Percentiles rank a stretch among this genome's conserved stretches.
These are phyloP conservation scores for Neomorphus geoffroyi DNA, from an alignment of 2,797 vertebrate genomes.

Conservation along the genomic window DNA sequence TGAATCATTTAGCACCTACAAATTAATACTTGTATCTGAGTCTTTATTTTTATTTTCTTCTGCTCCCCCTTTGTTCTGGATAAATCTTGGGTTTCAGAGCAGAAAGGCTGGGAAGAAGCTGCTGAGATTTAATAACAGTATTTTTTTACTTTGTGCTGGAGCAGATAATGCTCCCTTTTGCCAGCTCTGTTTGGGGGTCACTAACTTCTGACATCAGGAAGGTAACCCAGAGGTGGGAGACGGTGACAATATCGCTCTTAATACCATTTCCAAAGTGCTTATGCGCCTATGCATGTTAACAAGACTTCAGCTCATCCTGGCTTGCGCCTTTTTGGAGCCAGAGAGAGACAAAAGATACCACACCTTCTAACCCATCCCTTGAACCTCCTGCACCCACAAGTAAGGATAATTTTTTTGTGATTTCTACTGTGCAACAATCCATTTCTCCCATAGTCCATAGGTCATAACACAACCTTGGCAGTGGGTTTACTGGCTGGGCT, in stretches of 20 bases:
- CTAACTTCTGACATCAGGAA: neutral
- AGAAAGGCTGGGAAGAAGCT: neutral
- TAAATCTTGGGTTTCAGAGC: neutral
- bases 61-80: neutral
- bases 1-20: conserved; percentile 36
- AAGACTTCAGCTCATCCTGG: neutral
- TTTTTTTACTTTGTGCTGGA: neutral
- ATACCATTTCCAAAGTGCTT: neutral
- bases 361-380: too few relatives aligned
- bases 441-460: neutral
- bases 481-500: neutral
- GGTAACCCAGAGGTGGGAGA: neutral
- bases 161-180: neutral
- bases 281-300: neutral
- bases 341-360: neutral
- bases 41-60: neutral
- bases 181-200: neutral
- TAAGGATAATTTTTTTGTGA: neutral
- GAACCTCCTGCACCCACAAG: neutral
- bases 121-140: neutral
- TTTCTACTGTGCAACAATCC: neutral
- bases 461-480: neutral
- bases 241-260: neutral
- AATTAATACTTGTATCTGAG: conserved; percentile 40
- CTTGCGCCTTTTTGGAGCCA: neutral